A percentile compares a stretch with the other conserved stretches of the same genome.
phyloP scores from a whole-genome alignment of 1,140 invertebrate genomes.

The Alviniconcha marisindica region DNA sequence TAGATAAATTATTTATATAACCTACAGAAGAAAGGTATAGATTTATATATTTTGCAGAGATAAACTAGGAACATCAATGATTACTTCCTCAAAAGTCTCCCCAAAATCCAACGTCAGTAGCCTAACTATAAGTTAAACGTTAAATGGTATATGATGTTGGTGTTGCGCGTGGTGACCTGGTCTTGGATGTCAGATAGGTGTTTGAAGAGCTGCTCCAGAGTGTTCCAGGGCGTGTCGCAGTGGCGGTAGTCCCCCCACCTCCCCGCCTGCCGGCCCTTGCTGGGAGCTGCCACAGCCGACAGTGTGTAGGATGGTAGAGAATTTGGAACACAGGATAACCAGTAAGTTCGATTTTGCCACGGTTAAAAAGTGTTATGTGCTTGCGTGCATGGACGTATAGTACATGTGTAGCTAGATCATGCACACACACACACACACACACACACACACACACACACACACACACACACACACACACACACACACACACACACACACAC shows the following conservation, averaged over 20 bases:
- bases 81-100: no score
- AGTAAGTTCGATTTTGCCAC: not conserved
- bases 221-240: slow-evolving; percentile 58
- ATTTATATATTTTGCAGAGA: no score
- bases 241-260: slow-evolving; percentile 59
- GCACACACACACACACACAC: not conserved
- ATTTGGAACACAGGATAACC: not conserved
- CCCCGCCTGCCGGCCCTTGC: slow-evolving; percentile 52
- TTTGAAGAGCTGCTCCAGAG: slow-evolving; percentile 57
- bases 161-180: no score
- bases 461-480: not conserved
- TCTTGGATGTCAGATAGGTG: slow-evolving; percentile 59
- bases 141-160: no score
- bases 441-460: not conserved
- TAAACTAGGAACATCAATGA: no score
- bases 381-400: no score
- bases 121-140: slow-evolving; percentile 17
- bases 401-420: not conserved
- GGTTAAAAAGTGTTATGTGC: no score
- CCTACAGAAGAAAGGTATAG: no score
- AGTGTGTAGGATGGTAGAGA: not conserved
- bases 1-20: no score
- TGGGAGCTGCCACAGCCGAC: slow-evolving; percentile 50
- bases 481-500: not conserved
- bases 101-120: slow-evolving; percentile 38